A percentile compares a stretch with the other conserved stretches of the same genome.
These are phyloP conservation scores for Brachylomia viminalis DNA, from an alignment of 2,888 invertebrate species.

Conservation along the genomic window DNA sequence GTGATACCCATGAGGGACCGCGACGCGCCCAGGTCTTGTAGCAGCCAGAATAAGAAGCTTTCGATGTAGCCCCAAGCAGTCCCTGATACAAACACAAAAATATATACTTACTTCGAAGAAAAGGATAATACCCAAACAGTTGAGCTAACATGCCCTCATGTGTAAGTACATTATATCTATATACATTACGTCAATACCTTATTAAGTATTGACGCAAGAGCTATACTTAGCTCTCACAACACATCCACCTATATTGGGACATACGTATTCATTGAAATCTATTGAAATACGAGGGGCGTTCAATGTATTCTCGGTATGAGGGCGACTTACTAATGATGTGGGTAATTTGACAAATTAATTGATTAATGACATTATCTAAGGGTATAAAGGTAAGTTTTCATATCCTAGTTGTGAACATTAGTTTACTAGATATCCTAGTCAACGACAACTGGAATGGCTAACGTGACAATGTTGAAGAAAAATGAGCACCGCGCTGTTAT, in stretches of 20 bases:
- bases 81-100: slow-evolving; percentile 86
- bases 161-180: neutral
- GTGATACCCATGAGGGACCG: slow-evolving; percentile 95
- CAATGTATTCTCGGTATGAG: too few relatives aligned
- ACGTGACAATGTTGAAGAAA: too few relatives aligned
- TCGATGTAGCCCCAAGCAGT: slow-evolving; percentile 96
- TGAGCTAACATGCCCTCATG: neutral
- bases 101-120: too few relatives aligned
- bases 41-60: slow-evolving; percentile 95
- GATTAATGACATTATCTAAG: too few relatives aligned
- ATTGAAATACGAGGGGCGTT: too few relatives aligned
- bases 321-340: too few relatives aligned
- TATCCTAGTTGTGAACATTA: too few relatives aligned
- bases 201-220: neutral
- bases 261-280: neutral
- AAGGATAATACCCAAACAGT: neutral
- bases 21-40: slow-evolving; percentile 94
- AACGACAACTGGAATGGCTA: too few relatives aligned
- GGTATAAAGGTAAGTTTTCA: too few relatives aligned
- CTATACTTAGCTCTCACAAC: neutral
- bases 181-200: neutral
- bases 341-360: too few relatives aligned
- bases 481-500: too few relatives aligned
- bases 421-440: too few relatives aligned
- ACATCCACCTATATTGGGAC: neutral